phyloP scores from a whole-genome alignment of 2,113 vertebrate genomes.

The Eolophus roseicapilla region DNA sequence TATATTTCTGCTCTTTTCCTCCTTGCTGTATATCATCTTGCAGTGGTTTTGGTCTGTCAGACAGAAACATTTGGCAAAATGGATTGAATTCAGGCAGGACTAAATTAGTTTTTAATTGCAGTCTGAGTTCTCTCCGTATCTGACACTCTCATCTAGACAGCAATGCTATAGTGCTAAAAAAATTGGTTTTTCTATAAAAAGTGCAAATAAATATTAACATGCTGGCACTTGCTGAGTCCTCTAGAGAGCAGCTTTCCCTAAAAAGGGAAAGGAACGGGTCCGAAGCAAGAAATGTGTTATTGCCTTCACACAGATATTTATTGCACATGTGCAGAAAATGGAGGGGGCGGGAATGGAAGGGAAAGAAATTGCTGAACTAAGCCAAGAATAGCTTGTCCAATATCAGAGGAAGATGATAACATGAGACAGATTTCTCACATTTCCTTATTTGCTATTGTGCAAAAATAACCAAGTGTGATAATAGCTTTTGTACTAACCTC shows the following conservation, averaged over 20 bases:
- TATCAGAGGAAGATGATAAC: constrained; percentile 73
- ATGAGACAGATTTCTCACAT: constrained; percentile 53
- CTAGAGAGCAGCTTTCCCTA: neutral
- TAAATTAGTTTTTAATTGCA: neutral
- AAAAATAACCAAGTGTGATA: constrained; percentile 37
- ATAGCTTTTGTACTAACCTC: neutral
- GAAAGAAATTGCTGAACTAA: constrained; percentile 35
- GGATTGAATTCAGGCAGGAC: neutral
- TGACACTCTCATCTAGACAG: neutral
- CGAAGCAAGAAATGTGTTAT: neutral
- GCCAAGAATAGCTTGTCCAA: constrained; percentile 61
- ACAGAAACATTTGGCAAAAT: neutral
- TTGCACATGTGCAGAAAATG: constrained; percentile 54
- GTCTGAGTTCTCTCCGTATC: neutral
- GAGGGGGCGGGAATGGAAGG: constrained; percentile 29
- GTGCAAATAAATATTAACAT: neutral
- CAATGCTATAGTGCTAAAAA: neutral
- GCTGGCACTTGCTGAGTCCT: neutral
- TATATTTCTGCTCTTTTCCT: neutral
- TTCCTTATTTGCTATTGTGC: constrained; percentile 62
- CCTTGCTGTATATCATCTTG: neutral
- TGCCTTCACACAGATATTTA: neutral
- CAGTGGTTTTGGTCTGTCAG: neutral
- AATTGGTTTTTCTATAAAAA: neutral
- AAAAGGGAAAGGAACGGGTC: constrained; percentile 1